Evolutionary conservation across 2,113 vertebrate genomes (phyloP), one percentile per base, ranked within the genome.

Genomic region (Nesoenas mayeri): DNA sequence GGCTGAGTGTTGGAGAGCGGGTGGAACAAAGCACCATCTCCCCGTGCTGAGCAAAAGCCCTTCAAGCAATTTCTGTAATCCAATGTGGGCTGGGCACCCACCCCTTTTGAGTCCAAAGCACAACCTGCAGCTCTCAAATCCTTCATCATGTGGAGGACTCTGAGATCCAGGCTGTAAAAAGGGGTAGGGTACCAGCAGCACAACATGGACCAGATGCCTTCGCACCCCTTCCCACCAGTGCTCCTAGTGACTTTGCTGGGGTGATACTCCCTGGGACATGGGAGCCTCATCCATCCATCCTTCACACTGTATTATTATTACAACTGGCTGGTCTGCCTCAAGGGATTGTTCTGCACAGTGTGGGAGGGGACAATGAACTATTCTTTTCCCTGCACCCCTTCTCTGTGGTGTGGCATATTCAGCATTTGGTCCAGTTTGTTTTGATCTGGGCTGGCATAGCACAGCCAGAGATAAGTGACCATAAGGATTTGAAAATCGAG

Each of bases 271-370:
- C 74, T 14, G 60, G 61, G 26, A 54, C 6, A 6, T 0, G 1
- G 42, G n/a, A 10, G 5, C 61, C 56, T 60, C 57, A 12, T 64
- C 71, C 19, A 2, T 22, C 62, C 62, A 10, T 18, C 53, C 42
- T 56, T 32, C 48, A 7, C 31, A 0, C 25, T 5, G 1, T 5
- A 5, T 12, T 18, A 5, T 0, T 4, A 58, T 31, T 34, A 18
- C 69, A 75, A 1, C 16, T 12, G 4, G 47, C 75, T 56, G 54
- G 0, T 57, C 18, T 34, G 17, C 56, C 82, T 34, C 70, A 11
- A 21, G 86, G 28, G 42, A 50, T n/a, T 24, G 0, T 48, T 50
- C 81, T 73, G 48, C 62, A n/a, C 25, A 24, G 15, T 0, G 0
- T 29, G 50, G 26, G 22, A 80, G 31, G 51, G 56, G 25, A 54